Evolutionary conservation across 1,140 invertebrate species (phyloP).

Genomic region (Tetramorium simillimum): DNA sequence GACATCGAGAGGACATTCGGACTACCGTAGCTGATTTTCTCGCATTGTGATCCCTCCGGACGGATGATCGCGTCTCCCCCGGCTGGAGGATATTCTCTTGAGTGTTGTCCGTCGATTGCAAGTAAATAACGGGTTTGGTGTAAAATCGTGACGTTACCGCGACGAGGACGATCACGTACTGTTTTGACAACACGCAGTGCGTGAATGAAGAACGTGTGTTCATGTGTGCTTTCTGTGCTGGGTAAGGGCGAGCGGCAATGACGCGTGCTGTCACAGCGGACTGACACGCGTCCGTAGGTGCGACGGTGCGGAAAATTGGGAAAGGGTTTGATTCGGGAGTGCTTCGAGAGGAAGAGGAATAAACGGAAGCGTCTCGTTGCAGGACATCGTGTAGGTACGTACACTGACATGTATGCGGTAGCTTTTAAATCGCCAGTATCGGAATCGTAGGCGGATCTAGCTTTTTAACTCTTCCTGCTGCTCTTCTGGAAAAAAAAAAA

Average conservation of each 20-base stretch:
- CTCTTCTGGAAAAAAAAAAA: background rate
- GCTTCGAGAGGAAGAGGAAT: slow-evolving; percentile 16
- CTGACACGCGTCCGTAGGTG: background rate
- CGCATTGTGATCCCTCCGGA: background rate
- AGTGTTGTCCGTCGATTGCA: too few relatives aligned
- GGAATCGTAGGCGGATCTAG: background rate
- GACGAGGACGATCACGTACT: slow-evolving; percentile 23
- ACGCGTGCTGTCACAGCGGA: slow-evolving; percentile 19
- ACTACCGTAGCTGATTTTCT: background rate
- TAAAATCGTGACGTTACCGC: slow-evolving; percentile 1
- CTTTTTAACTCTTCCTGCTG: background rate
- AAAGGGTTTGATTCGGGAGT: background rate
- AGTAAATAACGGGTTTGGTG: slow-evolving; percentile 16
- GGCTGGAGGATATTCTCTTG: background rate
- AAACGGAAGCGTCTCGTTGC: background rate
- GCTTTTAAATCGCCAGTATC: background rate
- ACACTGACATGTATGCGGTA: background rate
- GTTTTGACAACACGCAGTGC: slow-evolving; percentile 7
- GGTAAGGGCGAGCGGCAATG: background rate
- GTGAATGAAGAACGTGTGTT: slow-evolving; percentile 29
- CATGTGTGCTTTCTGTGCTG: slow-evolving; percentile 41
- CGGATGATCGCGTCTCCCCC: background rate
- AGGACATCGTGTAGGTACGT: background rate
- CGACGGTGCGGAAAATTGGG: background rate
- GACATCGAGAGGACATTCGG: background rate